Evolutionary conservation across 1,140 invertebrate species (phyloP).

Genomic region (Zaprionus davidi): DNA sequence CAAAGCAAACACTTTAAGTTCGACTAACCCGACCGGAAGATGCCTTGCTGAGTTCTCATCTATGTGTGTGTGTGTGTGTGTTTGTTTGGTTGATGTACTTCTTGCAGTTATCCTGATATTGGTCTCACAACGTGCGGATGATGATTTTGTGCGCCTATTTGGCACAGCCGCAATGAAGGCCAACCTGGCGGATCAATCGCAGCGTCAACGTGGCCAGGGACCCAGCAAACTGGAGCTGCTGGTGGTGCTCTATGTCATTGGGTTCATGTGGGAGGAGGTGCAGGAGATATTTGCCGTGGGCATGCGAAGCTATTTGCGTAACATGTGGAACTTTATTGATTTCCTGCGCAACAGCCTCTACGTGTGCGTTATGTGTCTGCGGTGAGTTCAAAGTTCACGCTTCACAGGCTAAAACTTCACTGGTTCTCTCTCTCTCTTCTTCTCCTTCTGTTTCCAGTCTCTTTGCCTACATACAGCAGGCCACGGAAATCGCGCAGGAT

Average conservation of each 20-base stretch:
- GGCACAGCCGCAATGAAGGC: constrained; percentile 88
- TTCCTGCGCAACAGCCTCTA: constrained; percentile 95
- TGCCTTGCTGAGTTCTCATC: neutral
- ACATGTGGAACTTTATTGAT: constrained; percentile 99
- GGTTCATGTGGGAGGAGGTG: constrained; percentile 96
- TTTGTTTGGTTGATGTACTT: neutral
- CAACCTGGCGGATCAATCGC: constrained; percentile 86
- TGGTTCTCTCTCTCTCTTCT: neutral
- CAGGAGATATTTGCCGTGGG: constrained; percentile 95
- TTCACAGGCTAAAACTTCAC: neutral
- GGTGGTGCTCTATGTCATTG: constrained; percentile 91
- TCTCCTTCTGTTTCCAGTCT: constrained; percentile 61
- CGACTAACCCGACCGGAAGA: constrained; percentile 17
- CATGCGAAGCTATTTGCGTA: constrained; percentile 92
- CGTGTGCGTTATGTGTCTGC: constrained; percentile 90
- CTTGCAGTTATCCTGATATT: constrained; percentile 92
- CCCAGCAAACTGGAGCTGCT: constrained; percentile 91
- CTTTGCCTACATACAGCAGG: constrained; percentile 91
- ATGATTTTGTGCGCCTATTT: constrained; percentile 89
- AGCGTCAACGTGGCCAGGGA: constrained; percentile 90
- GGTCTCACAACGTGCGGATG: constrained; percentile 93
- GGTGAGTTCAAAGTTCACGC: constrained; percentile 81
- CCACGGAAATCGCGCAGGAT: constrained; percentile 87
- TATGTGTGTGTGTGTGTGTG: constrained; percentile 3
- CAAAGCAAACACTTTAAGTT: constrained; percentile 38